Conservation (phyloP, 2,888 invertebrate species). For the Cephus rjabovi region DNA sequence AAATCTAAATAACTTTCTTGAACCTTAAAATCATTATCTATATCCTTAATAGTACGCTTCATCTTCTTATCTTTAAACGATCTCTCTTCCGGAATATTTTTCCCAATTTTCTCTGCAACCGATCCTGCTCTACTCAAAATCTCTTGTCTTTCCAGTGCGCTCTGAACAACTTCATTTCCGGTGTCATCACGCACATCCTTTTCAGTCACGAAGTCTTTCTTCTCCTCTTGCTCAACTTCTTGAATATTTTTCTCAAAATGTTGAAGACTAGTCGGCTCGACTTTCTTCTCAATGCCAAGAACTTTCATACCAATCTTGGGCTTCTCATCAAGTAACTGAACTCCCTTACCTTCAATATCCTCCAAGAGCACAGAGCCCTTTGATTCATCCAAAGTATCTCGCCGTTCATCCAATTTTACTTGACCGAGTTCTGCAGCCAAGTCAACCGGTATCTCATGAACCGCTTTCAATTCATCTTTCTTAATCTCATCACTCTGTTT, state of each 20-base stretch:
- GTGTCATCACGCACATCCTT: not conserved
- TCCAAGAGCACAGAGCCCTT: not conserved
- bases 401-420: not conserved
- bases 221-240: constrained; percentile 7
- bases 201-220: not conserved
- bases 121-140: not conserved
- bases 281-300: not conserved
- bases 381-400: not conserved
- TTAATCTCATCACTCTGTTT: constrained; percentile 8
- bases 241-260: constrained; percentile 15
- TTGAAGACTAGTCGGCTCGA: constrained; percentile 5
- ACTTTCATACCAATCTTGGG: constrained; percentile 3
- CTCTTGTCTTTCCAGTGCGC: not conserved
- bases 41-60: not conserved
- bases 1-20: not conserved
- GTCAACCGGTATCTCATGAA: not conserved
- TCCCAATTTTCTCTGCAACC: not conserved
- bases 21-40: not conserved
- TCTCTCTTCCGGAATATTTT: not conserved
- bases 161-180: not conserved
- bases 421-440: not conserved
- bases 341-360: constrained; percentile 18
- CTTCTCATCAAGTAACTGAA: constrained; percentile 1
- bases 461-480: not conserved
- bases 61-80: not conserved